Evolutionary conservation across 2,113 vertebrate species (phyloP).

Genomic region (Tapirus terrestris): DNA sequence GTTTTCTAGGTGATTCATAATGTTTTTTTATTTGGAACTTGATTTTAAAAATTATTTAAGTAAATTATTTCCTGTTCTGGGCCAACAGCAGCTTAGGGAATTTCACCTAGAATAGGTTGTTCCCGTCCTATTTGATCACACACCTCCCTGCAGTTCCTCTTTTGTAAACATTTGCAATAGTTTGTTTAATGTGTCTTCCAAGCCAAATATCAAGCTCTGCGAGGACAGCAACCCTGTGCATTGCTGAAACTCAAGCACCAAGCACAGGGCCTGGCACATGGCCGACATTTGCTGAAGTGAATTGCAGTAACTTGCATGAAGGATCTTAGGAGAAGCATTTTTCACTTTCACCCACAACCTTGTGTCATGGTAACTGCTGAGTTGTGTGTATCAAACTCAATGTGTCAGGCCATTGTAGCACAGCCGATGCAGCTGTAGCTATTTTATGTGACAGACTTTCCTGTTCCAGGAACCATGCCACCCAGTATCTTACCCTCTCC

Average conservation of each 20-base stretch:
- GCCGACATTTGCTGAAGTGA: not conserved
- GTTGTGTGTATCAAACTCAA: not conserved
- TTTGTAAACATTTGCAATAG: not conserved
- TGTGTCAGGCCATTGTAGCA: not conserved
- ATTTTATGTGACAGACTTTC: not conserved
- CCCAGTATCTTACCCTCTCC: not conserved
- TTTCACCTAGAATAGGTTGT: not conserved
- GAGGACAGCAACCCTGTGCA: not conserved
- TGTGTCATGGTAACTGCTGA: not conserved
- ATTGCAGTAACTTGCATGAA: not conserved
- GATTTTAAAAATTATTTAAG: not conserved
- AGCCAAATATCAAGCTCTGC: not conserved
- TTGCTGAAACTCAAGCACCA: not conserved
- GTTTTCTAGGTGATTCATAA: not conserved
- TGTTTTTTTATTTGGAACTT: not conserved
- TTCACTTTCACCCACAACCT: not conserved
- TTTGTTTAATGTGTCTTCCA: not conserved
- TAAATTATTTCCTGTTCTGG: not conserved
- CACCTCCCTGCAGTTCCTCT: not conserved
- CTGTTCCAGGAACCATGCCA: not conserved
- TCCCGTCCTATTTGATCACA: not conserved
- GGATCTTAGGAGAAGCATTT: not conserved
- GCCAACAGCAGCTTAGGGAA: not conserved
- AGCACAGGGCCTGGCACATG: not conserved
- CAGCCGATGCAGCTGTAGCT: not conserved